Evolutionary conservation across 2,113 vertebrate species (phyloP), one percentile per base, ranked within the genome.

Genomic region (Melanocharis versteri): DNA sequence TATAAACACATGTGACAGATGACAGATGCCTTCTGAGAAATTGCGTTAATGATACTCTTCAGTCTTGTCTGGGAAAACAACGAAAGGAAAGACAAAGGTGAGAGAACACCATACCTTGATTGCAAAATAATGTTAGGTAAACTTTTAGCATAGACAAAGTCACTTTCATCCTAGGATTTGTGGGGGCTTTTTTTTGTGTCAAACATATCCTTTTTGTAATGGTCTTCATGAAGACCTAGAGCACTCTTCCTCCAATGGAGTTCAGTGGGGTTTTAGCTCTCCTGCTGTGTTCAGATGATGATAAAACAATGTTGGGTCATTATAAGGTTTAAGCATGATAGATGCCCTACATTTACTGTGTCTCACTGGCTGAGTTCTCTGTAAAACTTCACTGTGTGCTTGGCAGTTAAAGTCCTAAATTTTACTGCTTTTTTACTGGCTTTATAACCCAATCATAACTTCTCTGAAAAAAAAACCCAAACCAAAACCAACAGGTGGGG

Each of bases 41-140:
- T 17, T 70, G 68, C 0, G 1, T 75, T 77, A 78, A 62, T 51
- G 62, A 66, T 71, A 85, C 39, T 90, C 54, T 68, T 91, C 60
- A 27, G 6, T 71, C 48, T 83, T 58, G 57, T 60, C 88, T 86
- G 58, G 37, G 68, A 89, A 88, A 84, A 61, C 37, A 77, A 61
- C 3, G 11, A 75, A 90, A 78, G 65, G 42, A 82, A 86, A 71
- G 44, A 64, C 3, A 4, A 88, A 66, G 53, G n/a, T 71, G 37
- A 84, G 24, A 87, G 20, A 81, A 91, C 20, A 56, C 31, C 69
- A 60, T 39, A 48, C 27, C 35, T 69, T 48, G 58, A 66, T 31
- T 93, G 76, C 71, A 70, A 93, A 96, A 91, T 42, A 79, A 65
- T 7, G 9, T 60, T 76, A 69, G n/a, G 66, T 61, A 95, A 96